Base-by-base conservation (phyloP, 2,113 vertebrate species). In the Mobula birostris region DNA sequence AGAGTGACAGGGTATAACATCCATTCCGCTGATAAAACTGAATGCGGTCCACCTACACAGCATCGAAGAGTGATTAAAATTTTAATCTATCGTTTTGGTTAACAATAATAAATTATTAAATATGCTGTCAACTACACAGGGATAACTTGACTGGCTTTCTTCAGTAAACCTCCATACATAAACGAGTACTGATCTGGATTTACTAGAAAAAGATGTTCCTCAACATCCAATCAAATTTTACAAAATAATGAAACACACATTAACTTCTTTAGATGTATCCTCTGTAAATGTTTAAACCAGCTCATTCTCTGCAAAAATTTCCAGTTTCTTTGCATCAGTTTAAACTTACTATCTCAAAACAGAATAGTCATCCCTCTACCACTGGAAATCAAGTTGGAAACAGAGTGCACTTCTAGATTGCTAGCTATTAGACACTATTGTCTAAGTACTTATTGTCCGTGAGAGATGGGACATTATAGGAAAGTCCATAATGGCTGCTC, bases 41-140 rank as follows among this genome's bases (percentile, higher is more conserved):
- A 97, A 94, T 99, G 98, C 77, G 99, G 99, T 1, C 99, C 98
- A n/a, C 99, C 98, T 99, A 70, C 27, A 66, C 88, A 17, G 90
- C 58, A 95, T 94, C 80, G 0, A 0, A 19, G 0, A 94, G 94
- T 1, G 0, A 93, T 0, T n/a, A 0, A 0, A 63, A 32, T 66
- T 1, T 68, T 5, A 63, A 61, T 80, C 1, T 3, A 94, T 36
- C 68, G 36, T 27, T 66, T 29, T 66, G 6, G 12, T 19, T 19
- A 6, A 17, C 19, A 17, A 5, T 15, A 72, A 19, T 72, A 72
- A 0, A 72, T 72, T 72, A 72, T 21, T 68, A 68, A 9, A 68
- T 68, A 2, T 70, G 68, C 68, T 70, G 12, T 12, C 68, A 70
- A 5, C 27, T 63, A 87, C 24, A 87, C 0, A 58, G 83, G 61